Conservation (phyloP, 2,888 invertebrate genomes). For the Pristionchus mayeri region DNA sequence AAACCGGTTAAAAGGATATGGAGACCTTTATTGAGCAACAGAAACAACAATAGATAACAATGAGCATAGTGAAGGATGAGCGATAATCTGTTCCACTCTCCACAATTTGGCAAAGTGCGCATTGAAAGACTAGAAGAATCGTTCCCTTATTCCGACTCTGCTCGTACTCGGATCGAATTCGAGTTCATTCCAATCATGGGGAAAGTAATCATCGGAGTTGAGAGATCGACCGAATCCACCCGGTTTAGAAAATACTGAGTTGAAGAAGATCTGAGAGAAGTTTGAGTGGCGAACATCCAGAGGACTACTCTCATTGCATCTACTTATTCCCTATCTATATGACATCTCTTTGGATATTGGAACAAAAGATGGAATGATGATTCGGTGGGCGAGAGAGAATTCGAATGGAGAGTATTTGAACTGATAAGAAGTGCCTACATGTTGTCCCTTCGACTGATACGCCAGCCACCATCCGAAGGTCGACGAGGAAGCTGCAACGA, state of each 20-base stretch:
- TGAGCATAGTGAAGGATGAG: too few species aligned
- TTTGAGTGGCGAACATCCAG: too few species aligned
- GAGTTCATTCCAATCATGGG: slow-evolving; percentile 23
- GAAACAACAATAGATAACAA: neutral
- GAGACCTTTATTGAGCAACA: neutral
- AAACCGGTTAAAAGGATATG: neutral
- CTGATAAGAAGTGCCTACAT: neutral
- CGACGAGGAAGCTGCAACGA: slow-evolving; percentile 26
- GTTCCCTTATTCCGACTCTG: slow-evolving; percentile 1
- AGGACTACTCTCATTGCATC: too few species aligned
- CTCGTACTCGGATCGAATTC: slow-evolving; percentile 37
- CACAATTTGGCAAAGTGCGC: too few species aligned
- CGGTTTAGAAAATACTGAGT: slow-evolving; percentile 3
- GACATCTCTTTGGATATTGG: too few species aligned
- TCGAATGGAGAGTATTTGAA: neutral
- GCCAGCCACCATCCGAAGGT: slow-evolving; percentile 47
- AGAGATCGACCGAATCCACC: slow-evolving; percentile 9
- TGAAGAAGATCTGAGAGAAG: slow-evolving; percentile 38
- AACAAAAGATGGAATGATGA: too few species aligned
- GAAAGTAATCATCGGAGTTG: slow-evolving; percentile 24
- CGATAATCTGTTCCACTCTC: too few species aligned
- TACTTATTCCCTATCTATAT: too few species aligned
- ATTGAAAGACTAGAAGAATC: slow-evolving; percentile 22
- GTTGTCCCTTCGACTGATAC: neutral
- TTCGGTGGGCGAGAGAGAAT: neutral